Base-by-base conservation (phyloP, 2,888 invertebrate species). In the Melieria crassipennis region DNA sequence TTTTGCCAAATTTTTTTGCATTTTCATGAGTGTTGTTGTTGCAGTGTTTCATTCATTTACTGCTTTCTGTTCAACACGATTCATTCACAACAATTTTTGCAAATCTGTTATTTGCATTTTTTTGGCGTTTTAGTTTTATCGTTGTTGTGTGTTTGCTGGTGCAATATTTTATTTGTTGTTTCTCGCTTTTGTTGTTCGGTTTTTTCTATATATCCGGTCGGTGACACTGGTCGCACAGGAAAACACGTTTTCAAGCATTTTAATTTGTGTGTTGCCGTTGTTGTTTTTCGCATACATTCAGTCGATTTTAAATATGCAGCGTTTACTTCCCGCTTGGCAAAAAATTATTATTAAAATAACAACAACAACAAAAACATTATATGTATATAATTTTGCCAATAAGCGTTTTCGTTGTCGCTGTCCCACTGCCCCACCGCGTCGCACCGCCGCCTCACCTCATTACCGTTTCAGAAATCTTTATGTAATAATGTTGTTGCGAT, bases 401-500 rank as follows among this genome's bases (percentile, higher is more conserved):
- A 16, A 30, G 6, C 42, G 9, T 46, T 48, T 30, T 48, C 7
- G n/a, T 47, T 46, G n/a, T 42, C 6, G 16, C 47, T 3, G 30
- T 30, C 30, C 30, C 30, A 30, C 30, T 30, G 30, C 30, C 30
- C 60, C 52, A 52, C 50, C 57, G 60, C 67, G 30, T 2, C 30
- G 52, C 52, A 52, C 50, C 57, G 60, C 67, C 52, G 58, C 50
- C 52, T 61, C 67, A 67, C 42, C 67, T 67, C 67, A 67, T 67
- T 67, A 52, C 46, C 9, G 50, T 61, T 67, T 67, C 67, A 69
- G 55, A 69, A 69, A 55, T 48, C 56, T 69, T 69, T 47, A 69
- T 63, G 48, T 69, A 69, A 69, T 69, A 56, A 69, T 63, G 30
- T 63, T 63, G 69, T 69, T 63, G 55, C 52, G 69, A 70, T 70